These are phyloP conservation scores for Conus ventricosus DNA, from an alignment of 1,140 invertebrate genomes.

Conservation along the genomic window DNA sequence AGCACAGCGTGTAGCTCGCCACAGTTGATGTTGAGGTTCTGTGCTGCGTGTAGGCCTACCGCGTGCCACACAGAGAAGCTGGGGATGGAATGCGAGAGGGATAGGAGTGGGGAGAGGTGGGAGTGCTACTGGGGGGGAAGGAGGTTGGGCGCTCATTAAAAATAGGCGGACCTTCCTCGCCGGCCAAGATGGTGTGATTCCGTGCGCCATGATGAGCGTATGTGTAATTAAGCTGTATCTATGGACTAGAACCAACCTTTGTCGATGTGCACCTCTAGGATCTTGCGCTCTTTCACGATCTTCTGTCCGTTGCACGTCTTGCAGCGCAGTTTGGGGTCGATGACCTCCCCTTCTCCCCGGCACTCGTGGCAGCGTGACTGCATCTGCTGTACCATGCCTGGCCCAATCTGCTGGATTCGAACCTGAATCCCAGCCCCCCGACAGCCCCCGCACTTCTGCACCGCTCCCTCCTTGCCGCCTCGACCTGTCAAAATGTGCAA, in stretches of 20 bases:
- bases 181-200: no score
- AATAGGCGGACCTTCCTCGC: no score
- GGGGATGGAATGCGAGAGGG: no score
- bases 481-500: conserved; percentile 71
- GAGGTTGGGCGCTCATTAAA: no score
- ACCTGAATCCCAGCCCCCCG: conserved; percentile 94
- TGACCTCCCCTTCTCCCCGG: conserved; percentile 89
- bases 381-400: conserved; percentile 97
- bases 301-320: conserved; percentile 94
- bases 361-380: conserved; percentile 93
- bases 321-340: conserved; percentile 93
- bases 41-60: no score
- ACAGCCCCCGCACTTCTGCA: conserved; percentile 91
- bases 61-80: no score
- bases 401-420: conserved; percentile 92
- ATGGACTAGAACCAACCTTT: conserved; percentile 80
- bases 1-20: no score
- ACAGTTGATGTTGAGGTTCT: no score
- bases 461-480: conserved; percentile 92
- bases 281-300: conserved; percentile 93
- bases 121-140: no score
- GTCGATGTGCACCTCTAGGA: conserved; percentile 97
- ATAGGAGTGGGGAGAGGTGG: no score
- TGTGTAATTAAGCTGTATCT: no score
- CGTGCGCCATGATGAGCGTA: no score